Evolutionary conservation across 2,797 vertebrate species (phyloP).

Genomic region (Phrynocephalus forsythii): DNA sequence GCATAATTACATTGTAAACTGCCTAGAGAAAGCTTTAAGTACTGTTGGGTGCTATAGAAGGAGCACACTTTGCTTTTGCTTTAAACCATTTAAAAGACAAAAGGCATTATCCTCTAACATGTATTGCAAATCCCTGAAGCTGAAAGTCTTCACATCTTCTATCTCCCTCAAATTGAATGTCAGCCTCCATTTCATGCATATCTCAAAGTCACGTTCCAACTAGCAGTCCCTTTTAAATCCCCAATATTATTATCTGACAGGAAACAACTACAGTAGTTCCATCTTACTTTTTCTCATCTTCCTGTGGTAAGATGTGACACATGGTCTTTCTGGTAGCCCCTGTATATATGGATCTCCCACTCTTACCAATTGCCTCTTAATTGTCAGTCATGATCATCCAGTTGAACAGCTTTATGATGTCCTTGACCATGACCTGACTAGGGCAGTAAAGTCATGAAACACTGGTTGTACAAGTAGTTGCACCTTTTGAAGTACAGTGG

Average conservation of each 20-base stretch:
- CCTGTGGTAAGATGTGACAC: background rate
- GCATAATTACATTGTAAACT: too few species aligned
- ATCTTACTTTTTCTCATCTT: background rate
- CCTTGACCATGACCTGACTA: background rate
- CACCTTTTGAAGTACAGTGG: too few species aligned
- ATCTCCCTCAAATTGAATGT: background rate
- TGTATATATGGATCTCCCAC: background rate
- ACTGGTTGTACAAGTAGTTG: too few species aligned
- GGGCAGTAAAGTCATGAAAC: too few species aligned
- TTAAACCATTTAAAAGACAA: too few species aligned
- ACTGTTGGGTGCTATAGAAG: too few species aligned
- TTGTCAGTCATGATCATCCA: background rate
- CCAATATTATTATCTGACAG: background rate
- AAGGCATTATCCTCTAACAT: too few species aligned
- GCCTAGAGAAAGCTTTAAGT: too few species aligned
- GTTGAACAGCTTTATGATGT: background rate
- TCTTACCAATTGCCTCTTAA: background rate
- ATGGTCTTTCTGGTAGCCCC: too few species aligned
- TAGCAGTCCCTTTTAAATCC: background rate
- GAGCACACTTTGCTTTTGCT: too few species aligned
- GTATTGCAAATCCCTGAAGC: background rate
- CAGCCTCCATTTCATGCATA: background rate
- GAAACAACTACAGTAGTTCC: background rate
- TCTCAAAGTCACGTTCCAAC: background rate
- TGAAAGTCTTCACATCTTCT: background rate